phyloP scores from a whole-genome alignment of 2,113 vertebrate species.

The Notothenia rossii region DNA sequence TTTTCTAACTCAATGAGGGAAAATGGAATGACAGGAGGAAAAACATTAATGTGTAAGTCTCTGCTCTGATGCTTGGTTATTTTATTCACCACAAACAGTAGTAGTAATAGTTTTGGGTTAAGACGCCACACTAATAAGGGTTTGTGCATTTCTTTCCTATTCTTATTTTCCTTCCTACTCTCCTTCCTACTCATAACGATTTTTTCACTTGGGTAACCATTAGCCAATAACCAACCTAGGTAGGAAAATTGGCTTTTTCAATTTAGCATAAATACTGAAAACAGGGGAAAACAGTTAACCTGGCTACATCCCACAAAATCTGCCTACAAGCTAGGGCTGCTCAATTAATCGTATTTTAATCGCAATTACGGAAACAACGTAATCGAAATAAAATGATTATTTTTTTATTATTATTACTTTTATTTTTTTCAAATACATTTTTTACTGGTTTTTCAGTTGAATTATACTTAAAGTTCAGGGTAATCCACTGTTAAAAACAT shows the following conservation, averaged over 20 bases:
- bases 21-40: too few relatives aligned
- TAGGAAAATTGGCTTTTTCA: not conserved
- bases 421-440: too few relatives aligned
- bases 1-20: not conserved
- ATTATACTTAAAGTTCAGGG: too few relatives aligned
- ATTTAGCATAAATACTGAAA: constrained; percentile 1
- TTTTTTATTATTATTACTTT: too few relatives aligned
- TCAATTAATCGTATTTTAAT: too few relatives aligned
- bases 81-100: not conserved
- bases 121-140: not conserved
- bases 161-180: not conserved
- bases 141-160: not conserved
- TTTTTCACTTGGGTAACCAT: too few relatives aligned
- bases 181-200: too few relatives aligned
- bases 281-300: not conserved
- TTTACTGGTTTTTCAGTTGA: too few relatives aligned
- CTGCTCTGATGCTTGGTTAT: not conserved
- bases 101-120: not conserved
- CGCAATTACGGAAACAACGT: too few relatives aligned
- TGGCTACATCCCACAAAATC: not conserved
- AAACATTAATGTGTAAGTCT: not conserved
- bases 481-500: too few relatives aligned
- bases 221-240: too few relatives aligned
- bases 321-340: not conserved
- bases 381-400: too few relatives aligned